A percentile compares a stretch with the other conserved stretches of the same genome.
These are phyloP conservation scores for Phoenicopterus ruber DNA, from an alignment of 2,113 vertebrate species.

Conservation along the genomic window DNA sequence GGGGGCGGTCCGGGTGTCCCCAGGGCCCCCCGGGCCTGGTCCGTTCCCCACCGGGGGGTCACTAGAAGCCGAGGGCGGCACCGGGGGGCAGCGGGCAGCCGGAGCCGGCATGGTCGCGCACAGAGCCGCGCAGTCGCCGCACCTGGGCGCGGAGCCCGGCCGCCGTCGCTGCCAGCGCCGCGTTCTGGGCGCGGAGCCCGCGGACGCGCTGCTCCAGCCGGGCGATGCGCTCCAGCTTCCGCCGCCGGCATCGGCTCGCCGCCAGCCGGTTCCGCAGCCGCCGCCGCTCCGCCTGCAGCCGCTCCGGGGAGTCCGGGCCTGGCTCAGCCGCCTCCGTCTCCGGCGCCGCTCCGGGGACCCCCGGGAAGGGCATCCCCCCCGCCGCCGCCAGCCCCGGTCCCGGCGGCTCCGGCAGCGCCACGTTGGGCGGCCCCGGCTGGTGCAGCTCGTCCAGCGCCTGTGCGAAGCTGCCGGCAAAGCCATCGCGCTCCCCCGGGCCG, in stretches of 20 bases:
- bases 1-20: no score
- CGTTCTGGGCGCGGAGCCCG: slow-evolving; percentile 87
- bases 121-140: slow-evolving; percentile 90
- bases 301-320: slow-evolving; percentile 87
- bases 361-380: slow-evolving; percentile 2
- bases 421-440: slow-evolving; percentile 81
- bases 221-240: slow-evolving; percentile 92
- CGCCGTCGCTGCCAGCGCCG: slow-evolving; percentile 86
- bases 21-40: no score
- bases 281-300: slow-evolving; percentile 90
- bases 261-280: slow-evolving; percentile 88
- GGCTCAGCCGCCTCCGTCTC: slow-evolving; percentile 82
- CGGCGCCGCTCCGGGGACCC: background rate
- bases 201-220: slow-evolving; percentile 92
- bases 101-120: slow-evolving; percentile 88
- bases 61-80: slow-evolving; percentile 80
- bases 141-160: slow-evolving; percentile 89
- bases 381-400: background rate
- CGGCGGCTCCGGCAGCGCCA: background rate
- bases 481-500: slow-evolving; percentile 89
- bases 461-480: slow-evolving; percentile 87
- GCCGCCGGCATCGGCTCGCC: slow-evolving; percentile 89
- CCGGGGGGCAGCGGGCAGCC: slow-evolving; percentile 91
- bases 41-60: background rate
- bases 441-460: slow-evolving; percentile 92